phyloP scores from a whole-genome alignment of 2,888 invertebrate genomes.

The Caenorhabditis wallacei region DNA sequence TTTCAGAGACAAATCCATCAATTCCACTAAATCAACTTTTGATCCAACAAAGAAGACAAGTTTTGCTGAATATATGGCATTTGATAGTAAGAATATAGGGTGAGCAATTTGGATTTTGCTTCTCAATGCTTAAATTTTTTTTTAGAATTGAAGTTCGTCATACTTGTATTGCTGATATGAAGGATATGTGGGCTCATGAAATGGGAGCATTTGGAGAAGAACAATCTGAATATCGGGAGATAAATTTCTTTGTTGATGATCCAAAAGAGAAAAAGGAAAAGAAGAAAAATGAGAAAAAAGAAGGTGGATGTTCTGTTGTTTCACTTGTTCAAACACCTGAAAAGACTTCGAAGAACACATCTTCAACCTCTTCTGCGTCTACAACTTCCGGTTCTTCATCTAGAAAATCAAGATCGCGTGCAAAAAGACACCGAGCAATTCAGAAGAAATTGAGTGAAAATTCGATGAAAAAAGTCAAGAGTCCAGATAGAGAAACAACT shows the following conservation, averaged over 20 bases:
- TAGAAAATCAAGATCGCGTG: constrained; percentile 26
- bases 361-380: background rate
- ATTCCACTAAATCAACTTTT: constrained; percentile 39
- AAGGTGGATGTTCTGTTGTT: too few species aligned
- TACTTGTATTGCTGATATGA: constrained; percentile 51
- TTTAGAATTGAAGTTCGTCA: constrained; percentile 34
- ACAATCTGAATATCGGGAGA: constrained; percentile 54
- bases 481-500: constrained; percentile 18
- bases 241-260: constrained; percentile 35
- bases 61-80: constrained; percentile 46
- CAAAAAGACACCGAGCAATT: constrained; percentile 28
- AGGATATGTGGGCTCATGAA: constrained; percentile 45
- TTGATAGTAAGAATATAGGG: constrained; percentile 60
- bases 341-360: background rate
- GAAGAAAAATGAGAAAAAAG: too few species aligned
- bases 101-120: background rate
- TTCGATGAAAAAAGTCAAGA: background rate
- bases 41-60: constrained; percentile 59
- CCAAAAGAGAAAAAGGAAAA: background rate
- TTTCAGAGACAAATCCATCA: constrained; percentile 29
- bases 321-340: background rate
- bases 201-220: constrained; percentile 61
- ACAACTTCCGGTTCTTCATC: background rate
- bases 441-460: background rate
- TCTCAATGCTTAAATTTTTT: background rate